Base-by-base conservation (phyloP, 1,140 invertebrate species). In the Ceratosolen solmsi region DNA sequence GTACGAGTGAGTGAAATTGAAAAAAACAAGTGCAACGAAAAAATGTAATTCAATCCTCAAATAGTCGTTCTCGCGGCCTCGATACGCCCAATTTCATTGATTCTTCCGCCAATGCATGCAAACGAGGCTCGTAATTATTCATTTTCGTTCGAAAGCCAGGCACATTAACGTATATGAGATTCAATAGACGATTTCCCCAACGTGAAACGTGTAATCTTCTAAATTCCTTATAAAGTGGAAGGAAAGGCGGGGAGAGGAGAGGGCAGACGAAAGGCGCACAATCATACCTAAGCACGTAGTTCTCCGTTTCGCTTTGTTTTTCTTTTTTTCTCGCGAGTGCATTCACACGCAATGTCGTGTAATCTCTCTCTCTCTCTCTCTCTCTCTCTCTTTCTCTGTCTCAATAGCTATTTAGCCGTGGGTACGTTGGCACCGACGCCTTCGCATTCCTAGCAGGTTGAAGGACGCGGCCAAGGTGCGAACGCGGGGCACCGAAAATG, bases 141-240 rank as follows among this genome's bases (percentile, higher is more conserved):
- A 36, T 65, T 36, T 68, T 68, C 22, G 20, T n/a, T 38, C 33
- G 63, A 54, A 22, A 54, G 3, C 5, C 20, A 54, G 3, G 51
- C 20, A 54, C 17, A 2, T 22, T 8, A 54, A 54, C 51, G 51
- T 54, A 3, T 22, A 22, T 54, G 11, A n/a, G 30, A 36, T 36
- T 36, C 15, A 65, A 36, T 36, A 36, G 30, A 68, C 17, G 63
- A 68, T 68, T 68, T 38, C 8, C 20, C 38, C 63, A 20, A 8
- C 33, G 20, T n/a, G 22, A 38, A 38, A 68, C 33, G 33, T 68
- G 22, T 20, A 68, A 68, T 68, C 36, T n/a, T 68, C 22, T 17
- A 36, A n/a, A 68, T 38, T n/a, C 63, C 33, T 68, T 68, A 38
- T 63, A 63, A 63, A 63, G 8, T 33, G 22, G 33, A 65, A 68